These are phyloP conservation scores for Dryadula phaetusa DNA, from an alignment of 2,888 invertebrate genomes.

Conservation along the genomic window DNA sequence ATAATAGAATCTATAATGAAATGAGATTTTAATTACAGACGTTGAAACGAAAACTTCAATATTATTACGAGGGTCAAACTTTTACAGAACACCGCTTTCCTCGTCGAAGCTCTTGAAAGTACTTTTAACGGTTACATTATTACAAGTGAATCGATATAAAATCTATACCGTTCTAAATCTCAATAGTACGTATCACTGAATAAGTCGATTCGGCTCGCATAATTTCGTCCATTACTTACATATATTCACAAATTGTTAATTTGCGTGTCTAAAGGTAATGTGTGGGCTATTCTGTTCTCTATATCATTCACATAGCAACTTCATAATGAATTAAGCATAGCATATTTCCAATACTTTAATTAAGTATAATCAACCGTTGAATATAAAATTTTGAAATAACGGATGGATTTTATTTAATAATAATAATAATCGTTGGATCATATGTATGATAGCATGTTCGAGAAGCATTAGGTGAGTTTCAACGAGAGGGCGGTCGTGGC, in stretches of 20 bases:
- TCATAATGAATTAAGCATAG: conserved; percentile 48
- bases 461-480: conserved; percentile 58
- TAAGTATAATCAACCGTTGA: conserved; percentile 70
- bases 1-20: conserved; percentile 61
- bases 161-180: conserved; percentile 64
- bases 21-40: conserved; percentile 73
- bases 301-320: conserved; percentile 38
- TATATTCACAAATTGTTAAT: conserved; percentile 66
- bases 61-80: conserved; percentile 67
- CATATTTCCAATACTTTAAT: conserved; percentile 72
- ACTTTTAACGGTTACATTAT: conserved; percentile 35
- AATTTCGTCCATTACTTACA: conserved; percentile 75
- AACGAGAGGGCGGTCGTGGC: too few relatives aligned
- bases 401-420: conserved; percentile 50
- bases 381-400: conserved; percentile 57
- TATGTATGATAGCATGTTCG: conserved; percentile 65
- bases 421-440: conserved; percentile 59
- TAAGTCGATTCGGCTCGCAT: conserved; percentile 65
- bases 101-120: conserved; percentile 61
- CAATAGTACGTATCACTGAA: conserved; percentile 67
- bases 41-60: conserved; percentile 67
- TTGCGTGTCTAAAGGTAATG: conserved; percentile 59
- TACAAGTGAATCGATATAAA: conserved; percentile 62
- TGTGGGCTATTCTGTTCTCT: conserved; percentile 58
- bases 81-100: conserved; percentile 65